phyloP scores from a whole-genome alignment of 2,113 vertebrate species.

The Rhinogobius similis region DNA sequence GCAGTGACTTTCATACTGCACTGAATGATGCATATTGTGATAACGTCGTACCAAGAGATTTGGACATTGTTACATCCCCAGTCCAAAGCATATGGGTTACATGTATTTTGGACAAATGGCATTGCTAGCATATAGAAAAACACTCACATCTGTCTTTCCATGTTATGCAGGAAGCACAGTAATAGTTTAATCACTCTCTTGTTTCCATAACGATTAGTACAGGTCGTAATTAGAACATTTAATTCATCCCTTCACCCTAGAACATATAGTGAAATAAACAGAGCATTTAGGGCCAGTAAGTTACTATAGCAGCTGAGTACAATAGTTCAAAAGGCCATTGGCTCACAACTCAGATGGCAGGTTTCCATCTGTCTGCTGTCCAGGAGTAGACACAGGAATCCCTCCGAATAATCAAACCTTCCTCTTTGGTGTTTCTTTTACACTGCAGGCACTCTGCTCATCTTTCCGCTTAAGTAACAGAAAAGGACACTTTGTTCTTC shows the following conservation, averaged over 20 bases:
- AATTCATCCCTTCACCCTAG: neutral
- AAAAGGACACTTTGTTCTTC: constrained; percentile 49
- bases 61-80: too few relatives aligned
- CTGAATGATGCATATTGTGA: too few relatives aligned
- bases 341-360: constrained; percentile 28
- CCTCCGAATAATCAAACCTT: constrained; percentile 32
- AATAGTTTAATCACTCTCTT: neutral
- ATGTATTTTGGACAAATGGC: neutral
- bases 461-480: constrained; percentile 27
- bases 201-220: neutral
- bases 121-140: neutral
- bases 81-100: too few relatives aligned
- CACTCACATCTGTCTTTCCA: neutral
- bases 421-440: constrained; percentile 25
- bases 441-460: constrained; percentile 20
- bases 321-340: constrained; percentile 13
- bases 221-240: neutral
- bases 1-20: too few relatives aligned
- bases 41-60: too few relatives aligned
- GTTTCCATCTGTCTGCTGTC: constrained; percentile 28
- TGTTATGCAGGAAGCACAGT: neutral
- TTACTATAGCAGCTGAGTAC: constrained; percentile 12
- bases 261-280: neutral
- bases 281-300: neutral
- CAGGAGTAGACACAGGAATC: constrained; percentile 29